These are phyloP conservation scores for Nycteola revayana DNA, from an alignment of 2,888 invertebrate genomes.

Conservation along the genomic window DNA sequence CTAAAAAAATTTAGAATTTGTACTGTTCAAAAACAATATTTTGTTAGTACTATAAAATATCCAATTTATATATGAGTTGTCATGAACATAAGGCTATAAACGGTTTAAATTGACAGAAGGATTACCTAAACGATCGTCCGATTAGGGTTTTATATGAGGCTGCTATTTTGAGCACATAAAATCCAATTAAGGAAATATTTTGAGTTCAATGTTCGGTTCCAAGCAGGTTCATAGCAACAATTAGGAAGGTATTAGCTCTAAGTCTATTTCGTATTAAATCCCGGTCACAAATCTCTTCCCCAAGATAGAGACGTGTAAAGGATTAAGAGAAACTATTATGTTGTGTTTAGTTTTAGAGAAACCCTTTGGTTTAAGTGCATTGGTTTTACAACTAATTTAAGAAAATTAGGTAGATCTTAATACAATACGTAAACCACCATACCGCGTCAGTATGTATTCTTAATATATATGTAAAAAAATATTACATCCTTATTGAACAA, in stretches of 20 bases:
- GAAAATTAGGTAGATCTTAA: slow-evolving; percentile 34
- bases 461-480: too few species aligned
- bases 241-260: slow-evolving; percentile 27
- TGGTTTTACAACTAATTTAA: slow-evolving; percentile 43
- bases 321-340: slow-evolving; percentile 62
- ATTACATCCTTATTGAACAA: slow-evolving; percentile 1
- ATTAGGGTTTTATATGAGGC: slow-evolving; percentile 5
- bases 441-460: slow-evolving; percentile 11
- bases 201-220: slow-evolving; percentile 13
- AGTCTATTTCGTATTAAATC: slow-evolving; percentile 50
- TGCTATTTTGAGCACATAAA: slow-evolving; percentile 9
- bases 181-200: slow-evolving; percentile 5
- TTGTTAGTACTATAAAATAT: slow-evolving; percentile 46
- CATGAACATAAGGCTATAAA: slow-evolving; percentile 23
- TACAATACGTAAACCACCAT: slow-evolving; percentile 20
- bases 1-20: slow-evolving; percentile 58
- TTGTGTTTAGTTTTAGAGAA: slow-evolving; percentile 52
- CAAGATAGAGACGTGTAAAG: slow-evolving; percentile 56
- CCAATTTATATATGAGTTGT: slow-evolving; percentile 49
- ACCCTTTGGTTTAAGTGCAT: slow-evolving; percentile 37
- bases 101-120: slow-evolving; percentile 19
- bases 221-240: slow-evolving; percentile 18
- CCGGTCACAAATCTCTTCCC: slow-evolving; percentile 54
- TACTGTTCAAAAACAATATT: slow-evolving; percentile 55
- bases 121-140: slow-evolving; percentile 9